Evolutionary conservation across 2,888 invertebrate genomes (phyloP).

Genomic region (Ceriagrion tenellum): DNA sequence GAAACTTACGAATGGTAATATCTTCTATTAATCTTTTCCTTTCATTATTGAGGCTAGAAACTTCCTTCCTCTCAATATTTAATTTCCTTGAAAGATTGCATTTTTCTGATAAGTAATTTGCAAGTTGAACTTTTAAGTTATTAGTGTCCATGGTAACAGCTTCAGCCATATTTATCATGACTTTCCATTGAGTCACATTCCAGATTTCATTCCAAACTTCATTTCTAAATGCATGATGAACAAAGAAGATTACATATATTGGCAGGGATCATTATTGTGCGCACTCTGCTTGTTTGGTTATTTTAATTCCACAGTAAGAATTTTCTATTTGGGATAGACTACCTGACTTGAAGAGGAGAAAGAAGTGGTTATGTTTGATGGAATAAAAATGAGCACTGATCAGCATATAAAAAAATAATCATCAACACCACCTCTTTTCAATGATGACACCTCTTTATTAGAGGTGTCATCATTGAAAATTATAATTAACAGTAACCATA

Average conservation of each 20-base stretch:
- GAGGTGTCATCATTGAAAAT: too few species aligned
- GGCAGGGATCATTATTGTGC: background rate
- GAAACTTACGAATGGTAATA: background rate
- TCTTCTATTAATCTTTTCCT: background rate
- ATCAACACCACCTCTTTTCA: too few species aligned
- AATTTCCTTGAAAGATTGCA: background rate
- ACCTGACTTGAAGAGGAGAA: too few species aligned
- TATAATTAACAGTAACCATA: too few species aligned
- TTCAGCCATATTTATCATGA: background rate
- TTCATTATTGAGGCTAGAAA: background rate
- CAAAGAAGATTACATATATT: background rate
- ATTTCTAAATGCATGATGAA: background rate
- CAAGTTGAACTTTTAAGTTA: background rate
- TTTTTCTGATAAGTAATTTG: background rate
- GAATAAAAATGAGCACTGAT: too few species aligned
- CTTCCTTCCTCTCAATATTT: background rate
- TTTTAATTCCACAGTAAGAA: too few species aligned
- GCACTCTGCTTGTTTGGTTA: background rate
- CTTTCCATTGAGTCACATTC: slow-evolving; percentile 18
- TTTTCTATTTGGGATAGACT: too few species aligned
- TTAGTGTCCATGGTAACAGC: background rate
- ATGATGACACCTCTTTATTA: too few species aligned
- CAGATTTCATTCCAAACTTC: background rate
- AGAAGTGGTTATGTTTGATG: too few species aligned
- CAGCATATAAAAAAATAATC: too few species aligned